Evolutionary conservation across 37 sponge, comb jelly and placozoan species (phyloP).

Genomic region (Dysidea cf. avara): DNA sequence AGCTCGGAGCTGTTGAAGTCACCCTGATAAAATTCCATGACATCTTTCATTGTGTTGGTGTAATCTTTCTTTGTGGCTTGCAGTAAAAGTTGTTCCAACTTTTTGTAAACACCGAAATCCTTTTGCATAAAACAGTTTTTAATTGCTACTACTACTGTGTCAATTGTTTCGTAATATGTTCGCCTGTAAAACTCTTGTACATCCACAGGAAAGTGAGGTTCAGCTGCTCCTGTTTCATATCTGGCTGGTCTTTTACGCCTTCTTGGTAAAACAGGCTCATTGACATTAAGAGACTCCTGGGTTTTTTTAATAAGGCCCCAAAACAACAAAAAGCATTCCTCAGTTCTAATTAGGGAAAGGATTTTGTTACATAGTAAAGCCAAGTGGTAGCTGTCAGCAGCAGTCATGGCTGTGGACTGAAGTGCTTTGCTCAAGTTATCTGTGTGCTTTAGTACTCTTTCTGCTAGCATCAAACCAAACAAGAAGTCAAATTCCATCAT

Average conservation of each 20-base stretch:
- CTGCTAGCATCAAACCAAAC: conserved; percentile 29
- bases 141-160: not conserved
- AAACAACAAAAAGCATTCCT: conserved; percentile 14
- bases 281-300: not conserved
- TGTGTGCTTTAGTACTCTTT: conserved; percentile 26
- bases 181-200: not conserved
- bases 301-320: conserved; percentile 6
- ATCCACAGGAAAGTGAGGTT: not conserved
- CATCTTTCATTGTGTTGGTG: not conserved
- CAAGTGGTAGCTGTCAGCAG: conserved; percentile 10
- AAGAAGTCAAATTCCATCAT: conserved; percentile 27
- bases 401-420: conserved; percentile 16
- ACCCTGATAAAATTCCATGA: not conserved
- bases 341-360: conserved; percentile 1
- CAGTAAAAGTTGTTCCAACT: conserved; percentile 7
- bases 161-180: conserved; percentile 35
- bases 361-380: not conserved
- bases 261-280: conserved; percentile 20
- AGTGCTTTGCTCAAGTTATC: conserved; percentile 38
- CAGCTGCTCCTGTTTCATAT: conserved; percentile 27
- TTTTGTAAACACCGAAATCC: not conserved
- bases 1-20: conserved; percentile 11
- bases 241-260: conserved; percentile 1
- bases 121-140: conserved; percentile 18
- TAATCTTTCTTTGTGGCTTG: not conserved